A percentile compares a stretch with the other conserved stretches of the same genome.
These are phyloP conservation scores for Pterostichus niger DNA, from an alignment of 2,888 invertebrate genomes.

Conservation along the genomic window DNA sequence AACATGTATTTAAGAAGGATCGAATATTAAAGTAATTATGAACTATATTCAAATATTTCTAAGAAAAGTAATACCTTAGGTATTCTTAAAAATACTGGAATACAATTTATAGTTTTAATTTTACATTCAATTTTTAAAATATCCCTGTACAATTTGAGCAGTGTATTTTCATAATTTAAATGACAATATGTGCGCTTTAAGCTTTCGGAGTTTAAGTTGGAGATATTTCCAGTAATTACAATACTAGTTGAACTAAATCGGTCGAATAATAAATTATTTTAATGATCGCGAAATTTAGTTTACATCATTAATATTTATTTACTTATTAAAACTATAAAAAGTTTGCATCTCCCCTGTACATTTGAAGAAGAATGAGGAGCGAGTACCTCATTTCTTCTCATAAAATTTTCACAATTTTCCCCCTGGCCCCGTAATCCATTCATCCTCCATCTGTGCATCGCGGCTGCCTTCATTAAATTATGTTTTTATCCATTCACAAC, in stretches of 20 bases:
- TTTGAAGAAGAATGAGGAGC: conserved; percentile 1
- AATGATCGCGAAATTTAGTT: conserved; percentile 54
- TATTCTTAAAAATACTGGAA: too few relatives aligned
- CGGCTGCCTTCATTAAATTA: conserved; percentile 58
- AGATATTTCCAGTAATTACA: conserved; percentile 43
- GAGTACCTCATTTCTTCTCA: conserved; percentile 13
- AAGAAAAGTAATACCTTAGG: too few relatives aligned
- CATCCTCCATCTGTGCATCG: conserved; percentile 2
- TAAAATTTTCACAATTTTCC: conserved; percentile 40
- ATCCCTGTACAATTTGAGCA: too few relatives aligned
- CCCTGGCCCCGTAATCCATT: conserved; percentile 10
- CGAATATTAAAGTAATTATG: too few relatives aligned
- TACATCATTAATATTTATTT: conserved; percentile 45
- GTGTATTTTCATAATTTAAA: too few relatives aligned
- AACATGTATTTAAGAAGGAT: too few relatives aligned
- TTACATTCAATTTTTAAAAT: too few relatives aligned
- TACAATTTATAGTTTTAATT: too few relatives aligned
- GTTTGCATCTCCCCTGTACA: neutral
- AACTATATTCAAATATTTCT: too few relatives aligned
- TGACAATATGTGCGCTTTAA: neutral
- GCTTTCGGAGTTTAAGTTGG: neutral
- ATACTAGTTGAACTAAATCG: conserved; percentile 34
- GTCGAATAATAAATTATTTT: conserved; percentile 25
- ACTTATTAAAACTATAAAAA: conserved; percentile 19
- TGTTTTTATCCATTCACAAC: conserved; percentile 61